These are phyloP conservation scores for Neotoma lepida DNA, from an alignment of 2,113 vertebrate genomes.

Conservation along the genomic window DNA sequence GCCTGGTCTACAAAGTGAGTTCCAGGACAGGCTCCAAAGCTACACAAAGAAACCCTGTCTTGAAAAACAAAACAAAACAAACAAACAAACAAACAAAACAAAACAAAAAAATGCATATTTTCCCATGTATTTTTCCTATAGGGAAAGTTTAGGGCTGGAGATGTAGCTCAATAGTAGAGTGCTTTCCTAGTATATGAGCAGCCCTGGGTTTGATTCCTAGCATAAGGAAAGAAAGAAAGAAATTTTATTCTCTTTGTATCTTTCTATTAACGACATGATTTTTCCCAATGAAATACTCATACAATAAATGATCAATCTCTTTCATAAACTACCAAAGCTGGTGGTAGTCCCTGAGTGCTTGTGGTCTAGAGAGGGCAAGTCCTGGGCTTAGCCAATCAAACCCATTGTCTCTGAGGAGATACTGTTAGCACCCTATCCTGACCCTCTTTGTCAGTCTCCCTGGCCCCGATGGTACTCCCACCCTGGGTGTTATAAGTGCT, in stretches of 20 bases:
- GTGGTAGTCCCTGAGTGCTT: background rate
- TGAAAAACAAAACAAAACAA: too few relatives aligned
- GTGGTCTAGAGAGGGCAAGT: background rate
- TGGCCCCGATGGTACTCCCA: too few relatives aligned
- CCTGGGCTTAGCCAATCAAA: background rate
- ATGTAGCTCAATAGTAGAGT: background rate
- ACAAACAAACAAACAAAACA: too few relatives aligned
- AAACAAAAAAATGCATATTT: background rate
- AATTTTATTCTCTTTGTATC: background rate
- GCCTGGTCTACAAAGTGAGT: too few relatives aligned
- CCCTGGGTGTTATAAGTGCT: background rate
- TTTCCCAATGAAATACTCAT: background rate
- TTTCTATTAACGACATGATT: background rate
- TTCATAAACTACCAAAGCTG: background rate
- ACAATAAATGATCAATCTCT: background rate
- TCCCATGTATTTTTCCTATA: background rate
- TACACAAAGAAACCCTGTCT: background rate
- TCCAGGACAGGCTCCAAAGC: too few relatives aligned
- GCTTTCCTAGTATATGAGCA: background rate
- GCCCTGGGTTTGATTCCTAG: background rate
- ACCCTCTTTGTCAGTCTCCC: background rate
- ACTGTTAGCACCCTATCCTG: background rate
- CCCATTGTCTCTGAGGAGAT: background rate
- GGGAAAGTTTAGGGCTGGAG: background rate
- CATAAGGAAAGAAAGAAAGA: background rate